Conservation (phyloP, 2,113 vertebrate genomes). For the Eidolon helvum region DNA sequence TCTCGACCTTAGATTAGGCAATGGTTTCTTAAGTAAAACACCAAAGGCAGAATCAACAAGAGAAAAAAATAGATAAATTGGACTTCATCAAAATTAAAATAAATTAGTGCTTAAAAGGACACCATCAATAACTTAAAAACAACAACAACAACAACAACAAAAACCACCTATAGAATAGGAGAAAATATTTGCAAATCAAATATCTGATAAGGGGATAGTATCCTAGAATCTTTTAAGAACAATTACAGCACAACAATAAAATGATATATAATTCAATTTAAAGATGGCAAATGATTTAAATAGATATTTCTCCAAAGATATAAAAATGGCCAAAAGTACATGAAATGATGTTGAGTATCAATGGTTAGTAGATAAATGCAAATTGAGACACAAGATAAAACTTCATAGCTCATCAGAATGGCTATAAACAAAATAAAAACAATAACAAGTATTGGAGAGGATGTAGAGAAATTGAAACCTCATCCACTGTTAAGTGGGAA, state of each 20-base stretch:
- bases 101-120: not conserved
- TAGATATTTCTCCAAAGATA: not conserved
- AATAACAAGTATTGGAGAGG: not conserved
- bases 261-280: not conserved
- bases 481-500: not conserved
- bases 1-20: not conserved
- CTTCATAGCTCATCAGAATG: not conserved
- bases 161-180: not conserved
- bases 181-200: not conserved
- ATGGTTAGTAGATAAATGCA: not conserved
- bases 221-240: not conserved
- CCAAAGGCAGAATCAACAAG: not conserved
- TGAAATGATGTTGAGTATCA: not conserved
- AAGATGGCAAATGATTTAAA: not conserved
- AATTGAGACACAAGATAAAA: not conserved
- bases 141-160: not conserved
- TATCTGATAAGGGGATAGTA: not conserved
- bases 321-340: not conserved
- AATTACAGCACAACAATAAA: not conserved
- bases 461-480: not conserved
- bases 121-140: not conserved
- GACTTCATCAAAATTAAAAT: not conserved
- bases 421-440: not conserved
- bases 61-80: not conserved
- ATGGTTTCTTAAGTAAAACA: not conserved